Evolutionary conservation across 2,113 vertebrate genomes (phyloP), one percentile per base, ranked within the genome.

Genomic region (Cricetomys ansorgei): DNA sequence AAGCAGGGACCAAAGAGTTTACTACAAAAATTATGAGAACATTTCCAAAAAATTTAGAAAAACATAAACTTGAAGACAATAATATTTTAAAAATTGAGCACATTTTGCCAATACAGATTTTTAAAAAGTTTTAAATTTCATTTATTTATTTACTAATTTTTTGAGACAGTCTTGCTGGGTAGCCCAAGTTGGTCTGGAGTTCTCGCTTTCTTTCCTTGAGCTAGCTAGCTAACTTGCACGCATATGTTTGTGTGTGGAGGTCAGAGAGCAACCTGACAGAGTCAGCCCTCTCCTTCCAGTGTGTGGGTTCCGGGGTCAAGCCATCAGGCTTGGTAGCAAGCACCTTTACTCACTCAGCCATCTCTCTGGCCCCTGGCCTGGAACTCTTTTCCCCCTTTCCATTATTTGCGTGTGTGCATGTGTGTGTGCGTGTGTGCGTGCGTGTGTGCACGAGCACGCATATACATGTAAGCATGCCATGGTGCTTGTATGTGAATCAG

Each of bases 11-110:
- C 23, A 11, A 90, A 57, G 45, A 59, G 65, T 64, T 73, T 64
- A 75, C 59, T 93, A 50, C 59, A 95, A 96, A 88, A 95, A n/a
- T 50, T 89, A 48, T 17, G 31, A 29, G 84, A 81, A 93, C 65
- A 85, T 77, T 79, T 86, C 16, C 21, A 94, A 93, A 88, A 94
- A 40, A 73, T 65, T 62, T n/a, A 80, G 55, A 88, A 88, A 85
- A 89, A 94, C 34, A 3, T 65, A 91, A 91, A 86, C 62, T 65
- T 43, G 45, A 62, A 88, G 37, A 92, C 86, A 91, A 72, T 6
- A 43, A 25, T 45, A 21, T 86, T 50, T 3, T 40, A 88, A 55
- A 95, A 84, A 57, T 81, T 29, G 48, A 88, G 37, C 31, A 62
- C 8, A 77, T 81, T 95, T 94, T 94, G 19, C 53, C 73, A 86